Evolutionary conservation across 1,140 invertebrate genomes (phyloP).

Genomic region (Aporrectodea caliginosa): DNA sequence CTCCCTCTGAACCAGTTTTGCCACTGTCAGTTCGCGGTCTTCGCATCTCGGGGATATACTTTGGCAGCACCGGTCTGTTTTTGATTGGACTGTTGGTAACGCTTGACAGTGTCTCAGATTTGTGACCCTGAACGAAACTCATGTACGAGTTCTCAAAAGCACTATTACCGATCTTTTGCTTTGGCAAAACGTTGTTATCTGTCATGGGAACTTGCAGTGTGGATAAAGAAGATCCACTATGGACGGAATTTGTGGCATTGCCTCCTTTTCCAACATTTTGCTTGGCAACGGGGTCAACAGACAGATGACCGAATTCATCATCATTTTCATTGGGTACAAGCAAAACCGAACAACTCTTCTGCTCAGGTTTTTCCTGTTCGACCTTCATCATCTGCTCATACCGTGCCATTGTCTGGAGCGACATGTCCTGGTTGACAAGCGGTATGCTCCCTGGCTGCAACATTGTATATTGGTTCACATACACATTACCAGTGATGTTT

Average conservation of each 20-base stretch:
- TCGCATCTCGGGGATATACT: slow-evolving; percentile 49
- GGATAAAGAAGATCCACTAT: neutral
- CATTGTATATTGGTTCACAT: neutral
- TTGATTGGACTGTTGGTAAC: slow-evolving; percentile 44
- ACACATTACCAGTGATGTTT: neutral
- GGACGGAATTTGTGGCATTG: neutral
- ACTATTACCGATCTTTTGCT: neutral
- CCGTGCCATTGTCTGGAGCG: neutral
- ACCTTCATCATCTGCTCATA: neutral
- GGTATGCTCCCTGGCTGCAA: neutral
- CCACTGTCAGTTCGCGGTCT: slow-evolving; percentile 30
- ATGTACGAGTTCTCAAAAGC: slow-evolving; percentile 48
- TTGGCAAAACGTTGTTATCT: neutral
- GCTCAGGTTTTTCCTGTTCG: neutral
- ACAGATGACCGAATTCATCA: neutral
- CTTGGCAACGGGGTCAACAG: neutral
- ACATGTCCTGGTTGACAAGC: neutral
- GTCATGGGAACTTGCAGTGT: neutral
- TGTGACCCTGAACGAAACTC: slow-evolving; percentile 50
- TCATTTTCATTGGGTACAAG: neutral
- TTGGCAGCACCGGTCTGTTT: slow-evolving; percentile 48
- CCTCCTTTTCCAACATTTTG: neutral
- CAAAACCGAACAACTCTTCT: neutral
- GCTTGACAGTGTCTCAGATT: slow-evolving; percentile 51
- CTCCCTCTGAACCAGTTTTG: neutral